Evolutionary conservation across 1,140 invertebrate genomes (phyloP).

Genomic region (Maconellicoccus hirsutus): DNA sequence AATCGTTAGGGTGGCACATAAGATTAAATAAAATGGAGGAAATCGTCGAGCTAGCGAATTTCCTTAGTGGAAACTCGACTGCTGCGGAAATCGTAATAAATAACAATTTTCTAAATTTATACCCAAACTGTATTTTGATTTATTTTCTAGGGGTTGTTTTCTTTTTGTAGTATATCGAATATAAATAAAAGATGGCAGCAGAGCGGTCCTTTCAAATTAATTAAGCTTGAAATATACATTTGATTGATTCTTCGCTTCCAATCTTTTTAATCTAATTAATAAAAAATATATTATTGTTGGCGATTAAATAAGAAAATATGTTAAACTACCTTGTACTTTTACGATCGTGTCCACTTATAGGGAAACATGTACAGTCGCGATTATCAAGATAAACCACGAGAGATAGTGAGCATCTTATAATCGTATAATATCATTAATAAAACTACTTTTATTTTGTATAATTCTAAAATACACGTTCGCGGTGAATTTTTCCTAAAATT

Average conservation of each 20-base stretch:
- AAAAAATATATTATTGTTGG: background rate
- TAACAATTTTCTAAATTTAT: background rate
- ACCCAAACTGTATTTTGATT: background rate
- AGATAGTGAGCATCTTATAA: background rate
- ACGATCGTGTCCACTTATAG: background rate
- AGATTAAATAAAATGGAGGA: constrained; percentile 9
- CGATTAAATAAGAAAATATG: background rate
- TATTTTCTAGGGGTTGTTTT: background rate
- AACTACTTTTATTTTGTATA: constrained; percentile 5
- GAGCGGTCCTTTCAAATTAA: too few species aligned
- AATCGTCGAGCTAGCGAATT: background rate
- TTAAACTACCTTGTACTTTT: background rate
- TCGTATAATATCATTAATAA: constrained; percentile 1
- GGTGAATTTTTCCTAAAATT: too few species aligned
- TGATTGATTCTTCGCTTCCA: too few species aligned
- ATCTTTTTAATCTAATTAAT: too few species aligned
- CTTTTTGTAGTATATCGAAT: too few species aligned
- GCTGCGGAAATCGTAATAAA: background rate
- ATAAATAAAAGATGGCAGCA: too few species aligned
- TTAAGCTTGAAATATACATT: too few species aligned
- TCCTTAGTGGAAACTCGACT: background rate
- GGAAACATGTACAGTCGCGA: background rate
- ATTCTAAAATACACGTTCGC: too few species aligned
- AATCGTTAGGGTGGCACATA: background rate
- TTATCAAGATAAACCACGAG: background rate